Evolutionary conservation across 2,113 vertebrate species (phyloP), one percentile per base, ranked within the genome.

Genomic region (Antidorcas marsupialis): DNA sequence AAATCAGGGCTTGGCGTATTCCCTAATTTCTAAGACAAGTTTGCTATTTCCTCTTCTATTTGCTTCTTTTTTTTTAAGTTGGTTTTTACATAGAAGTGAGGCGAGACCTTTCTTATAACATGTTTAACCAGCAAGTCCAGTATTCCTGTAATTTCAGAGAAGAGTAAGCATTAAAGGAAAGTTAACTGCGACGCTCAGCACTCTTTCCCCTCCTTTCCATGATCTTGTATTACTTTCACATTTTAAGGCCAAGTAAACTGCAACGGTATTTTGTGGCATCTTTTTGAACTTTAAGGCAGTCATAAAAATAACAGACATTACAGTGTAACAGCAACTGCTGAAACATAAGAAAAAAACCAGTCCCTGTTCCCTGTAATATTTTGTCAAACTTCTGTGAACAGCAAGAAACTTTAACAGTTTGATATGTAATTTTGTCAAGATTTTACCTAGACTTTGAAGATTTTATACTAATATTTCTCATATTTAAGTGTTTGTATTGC

Each of bases 291-390:
- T 81, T 76, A 95, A 94, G 62, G n/a, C 21, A 84, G 47, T 53
- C 55, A 64, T 17, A 96, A 97, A 2, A 95, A 23, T 89, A 79
- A 85, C 39, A 89, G 53, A 50, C 25, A 92, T 79, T 83, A 93
- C 90, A 53, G 33, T 64, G 67, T 78, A 55, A 74, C 25, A 95
- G 57, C 57, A 97, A 86, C 30, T 67, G 50, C 78, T 79, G 52
- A 96, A 93, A 86, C 55, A 89, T 86, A 93, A 97, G 85, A 83
- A 87, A 91, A 91, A 91, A 96, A 95, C 85, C 82, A 89, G 33
- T 71, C 60, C 47, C 28, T 7, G 21, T 59, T 81, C 21, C 15
- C 16, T 59, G 0, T 81, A 82, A 95, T 47, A 95, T 85, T 83
- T 55, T 93, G 36, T 57, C 83, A 93, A 96, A 50, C 16, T 96